Conservation (phyloP, 2,113 vertebrate species). For the Myotis brandtii region DNA sequence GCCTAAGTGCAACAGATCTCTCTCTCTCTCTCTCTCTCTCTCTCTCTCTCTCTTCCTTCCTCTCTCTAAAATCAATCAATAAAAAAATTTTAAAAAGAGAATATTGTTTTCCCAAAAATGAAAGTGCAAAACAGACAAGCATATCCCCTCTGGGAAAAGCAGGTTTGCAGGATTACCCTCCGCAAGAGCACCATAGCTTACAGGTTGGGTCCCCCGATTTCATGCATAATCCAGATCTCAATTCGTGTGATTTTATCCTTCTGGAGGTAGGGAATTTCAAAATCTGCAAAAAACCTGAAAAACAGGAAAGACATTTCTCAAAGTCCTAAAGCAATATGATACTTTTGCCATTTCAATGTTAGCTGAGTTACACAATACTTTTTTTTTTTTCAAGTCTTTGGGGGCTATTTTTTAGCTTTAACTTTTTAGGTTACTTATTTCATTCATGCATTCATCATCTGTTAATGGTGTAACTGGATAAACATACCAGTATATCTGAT, state of each 20-base stretch:
- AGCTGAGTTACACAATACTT: neutral
- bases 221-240: constrained; percentile 88
- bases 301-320: constrained; percentile 34
- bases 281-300: constrained; percentile 88
- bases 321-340: neutral
- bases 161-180: neutral
- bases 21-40: neutral
- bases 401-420: neutral
- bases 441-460: neutral
- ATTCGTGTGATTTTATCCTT: constrained; percentile 84
- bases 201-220: constrained; percentile 81
- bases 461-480: neutral
- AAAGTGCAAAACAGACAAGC: neutral
- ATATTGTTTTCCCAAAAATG: neutral
- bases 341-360: neutral
- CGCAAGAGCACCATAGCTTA: constrained; percentile 76
- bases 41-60: too few species aligned
- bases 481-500: neutral
- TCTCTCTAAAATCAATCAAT: too few species aligned
- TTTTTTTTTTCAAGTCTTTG: neutral
- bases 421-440: neutral
- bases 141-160: neutral
- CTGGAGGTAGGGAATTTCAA: constrained; percentile 87
- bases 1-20: neutral
- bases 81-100: neutral